Base-by-base conservation (phyloP, 2,888 invertebrate genomes). In the Deilephila porcellus region DNA sequence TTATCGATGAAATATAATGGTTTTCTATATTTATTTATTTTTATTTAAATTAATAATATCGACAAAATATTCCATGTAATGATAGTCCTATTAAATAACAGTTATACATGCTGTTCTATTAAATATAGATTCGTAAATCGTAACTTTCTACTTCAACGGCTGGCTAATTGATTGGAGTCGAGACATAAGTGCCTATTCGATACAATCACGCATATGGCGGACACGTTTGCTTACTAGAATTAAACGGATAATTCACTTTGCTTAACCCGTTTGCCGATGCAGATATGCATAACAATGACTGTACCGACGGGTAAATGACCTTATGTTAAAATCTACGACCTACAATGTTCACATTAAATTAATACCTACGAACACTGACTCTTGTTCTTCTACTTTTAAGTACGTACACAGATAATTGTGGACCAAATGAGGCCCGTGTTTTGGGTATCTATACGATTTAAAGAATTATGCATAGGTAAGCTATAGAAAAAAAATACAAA, bases 211-310 rank as follows among this genome's bases (percentile, higher is more conserved):
- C 5, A 56, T 56, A 56, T 5, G n/a, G n/a, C 7, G 17, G 14
- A 53, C 4, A 56, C 17, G 56, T 56, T 19, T 56, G 56, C 56
- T 19, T 19, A n/a, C 7, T 56, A n/a, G 56, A 56, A n/a, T n/a
- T 56, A 6, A 19, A 56, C 60, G 14, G 14, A 29, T 60, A 60
- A 60, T 6, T 56, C 56, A 19, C n/a, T n/a, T n/a, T 1, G 56
- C 4, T 56, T n/a, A 56, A 56, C 56, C 17, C 56, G n/a, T 5
- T 56, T n/a, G 45, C 14, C 60, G 29, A 25, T 60, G 29, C 29
- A 60, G 8, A n/a, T 59, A 59, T 59, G 59, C 60, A 60, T 29
- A 60, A 60, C 29, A 60, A 60, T 20, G 59, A 60, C 25, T 60
- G 29, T 14, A 25, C 20, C 60, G 60, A 25, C 11, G 1, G 60